A percentile compares a stretch with the other conserved stretches of the same genome.
These are phyloP conservation scores for Macquaria australasica DNA, from an alignment of 2,113 vertebrate species.

Conservation along the genomic window DNA sequence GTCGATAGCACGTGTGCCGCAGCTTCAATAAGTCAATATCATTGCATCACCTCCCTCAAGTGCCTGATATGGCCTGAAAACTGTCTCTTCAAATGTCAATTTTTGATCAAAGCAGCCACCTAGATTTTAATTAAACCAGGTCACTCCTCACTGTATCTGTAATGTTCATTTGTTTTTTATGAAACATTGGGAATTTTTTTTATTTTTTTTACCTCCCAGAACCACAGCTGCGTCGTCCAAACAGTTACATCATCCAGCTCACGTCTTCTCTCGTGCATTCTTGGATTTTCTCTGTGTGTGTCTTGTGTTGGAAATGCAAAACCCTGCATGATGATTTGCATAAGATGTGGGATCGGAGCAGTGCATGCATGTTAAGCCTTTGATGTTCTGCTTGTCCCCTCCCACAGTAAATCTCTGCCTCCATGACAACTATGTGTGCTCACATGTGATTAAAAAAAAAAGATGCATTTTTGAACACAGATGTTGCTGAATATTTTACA, in stretches of 20 bases:
- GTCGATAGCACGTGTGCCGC: constrained; percentile 22
- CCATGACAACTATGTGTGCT: constrained; percentile 19
- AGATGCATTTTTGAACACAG: not conserved
- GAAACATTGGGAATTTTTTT: not conserved
- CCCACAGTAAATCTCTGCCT: constrained; percentile 46
- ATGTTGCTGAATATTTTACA: constrained; percentile 29
- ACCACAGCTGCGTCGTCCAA: constrained; percentile 1
- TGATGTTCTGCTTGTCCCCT: constrained; percentile 41
- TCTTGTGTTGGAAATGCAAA: constrained; percentile 42
- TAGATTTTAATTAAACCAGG: constrained; percentile 45
- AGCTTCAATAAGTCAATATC: constrained; percentile 58
- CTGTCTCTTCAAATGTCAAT: constrained; percentile 28
- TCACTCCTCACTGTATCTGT: constrained; percentile 4
- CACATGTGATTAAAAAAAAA: constrained; percentile 18
- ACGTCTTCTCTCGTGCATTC: not conserved
- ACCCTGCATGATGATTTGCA: constrained; percentile 58
- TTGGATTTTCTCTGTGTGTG: constrained; percentile 28
- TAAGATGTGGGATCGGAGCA: constrained; percentile 37
- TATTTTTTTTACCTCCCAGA: not conserved
- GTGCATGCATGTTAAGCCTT: constrained; percentile 50
- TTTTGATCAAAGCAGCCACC: constrained; percentile 60
- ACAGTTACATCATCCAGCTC: constrained; percentile 2
- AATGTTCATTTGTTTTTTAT: constrained; percentile 9
- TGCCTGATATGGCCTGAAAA: constrained; percentile 21
- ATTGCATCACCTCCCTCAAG: constrained; percentile 54